phyloP scores from a whole-genome alignment of 2,113 vertebrate species.

The Sapajus apella region DNA sequence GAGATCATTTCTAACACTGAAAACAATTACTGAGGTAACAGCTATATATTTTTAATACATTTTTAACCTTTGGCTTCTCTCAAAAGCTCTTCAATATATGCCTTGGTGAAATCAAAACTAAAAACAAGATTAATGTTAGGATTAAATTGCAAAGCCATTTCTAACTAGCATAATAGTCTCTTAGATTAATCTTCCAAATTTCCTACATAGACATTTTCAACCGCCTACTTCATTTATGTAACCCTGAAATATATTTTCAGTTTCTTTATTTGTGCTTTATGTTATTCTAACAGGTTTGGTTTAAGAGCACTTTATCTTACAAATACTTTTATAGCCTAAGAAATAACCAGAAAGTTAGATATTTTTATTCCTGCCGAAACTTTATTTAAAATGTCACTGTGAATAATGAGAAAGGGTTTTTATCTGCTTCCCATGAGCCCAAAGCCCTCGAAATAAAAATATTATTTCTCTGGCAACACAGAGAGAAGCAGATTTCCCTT shows the following conservation, averaged over 20 bases:
- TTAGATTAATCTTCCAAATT: constrained; percentile 44
- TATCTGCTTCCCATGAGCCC: constrained; percentile 65
- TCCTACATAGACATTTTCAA: background rate
- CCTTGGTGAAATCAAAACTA: constrained; percentile 21
- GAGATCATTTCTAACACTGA: constrained; percentile 6
- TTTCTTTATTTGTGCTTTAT: constrained; percentile 38
- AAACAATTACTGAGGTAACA: constrained; percentile 1
- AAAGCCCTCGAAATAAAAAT: constrained; percentile 71
- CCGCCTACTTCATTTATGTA: background rate
- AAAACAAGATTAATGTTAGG: constrained; percentile 42
- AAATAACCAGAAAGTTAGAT: constrained; percentile 72
- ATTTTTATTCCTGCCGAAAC: constrained; percentile 77
- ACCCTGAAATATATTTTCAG: constrained; percentile 26
- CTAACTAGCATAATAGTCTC: background rate
- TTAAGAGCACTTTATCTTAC: constrained; percentile 57
- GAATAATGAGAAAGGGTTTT: constrained; percentile 72
- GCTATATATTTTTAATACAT: constrained; percentile 15
- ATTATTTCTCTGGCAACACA: constrained; percentile 56
- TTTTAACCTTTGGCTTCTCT: constrained; percentile 42
- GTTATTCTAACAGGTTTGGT: constrained; percentile 55
- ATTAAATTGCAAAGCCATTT: constrained; percentile 33
- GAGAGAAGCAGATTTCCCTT: constrained; percentile 71
- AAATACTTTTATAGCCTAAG: constrained; percentile 64
- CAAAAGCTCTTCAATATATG: constrained; percentile 11
- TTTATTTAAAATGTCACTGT: constrained; percentile 79